Base-by-base conservation (phyloP, 2,797 vertebrate species). In the Potorous gilbertii region DNA sequence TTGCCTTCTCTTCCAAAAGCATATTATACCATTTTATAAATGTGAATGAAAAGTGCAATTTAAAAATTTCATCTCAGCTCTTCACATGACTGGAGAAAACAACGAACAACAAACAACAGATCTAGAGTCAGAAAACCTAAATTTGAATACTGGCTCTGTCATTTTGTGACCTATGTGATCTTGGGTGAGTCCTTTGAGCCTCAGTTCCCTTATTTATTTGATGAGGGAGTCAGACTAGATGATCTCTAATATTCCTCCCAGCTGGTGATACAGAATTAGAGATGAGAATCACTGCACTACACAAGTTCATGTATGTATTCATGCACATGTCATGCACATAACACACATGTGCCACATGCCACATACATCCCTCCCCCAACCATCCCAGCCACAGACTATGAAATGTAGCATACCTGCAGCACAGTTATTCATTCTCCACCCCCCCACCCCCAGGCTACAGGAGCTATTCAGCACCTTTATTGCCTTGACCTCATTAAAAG, bases 401-500 rank as follows among this genome's bases (percentile, higher is more conserved):
- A 87, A 87, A 87, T 56, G 31, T 31, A 2, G 40, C 54, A 95
- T 97, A 94, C 97, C 96, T 96, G n/a, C 92, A 95, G 93, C 87
- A 93, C 91, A 96, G 92, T 29, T 59, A 98, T 98, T 98, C 97
- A 98, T n/a, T 98, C 98, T 98, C 29, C 56, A 28, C 5, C 50
- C 50, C 50, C 50, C 4, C 55, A 5, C 55, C 0, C n/a, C 62
- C 93, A 97, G 97, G 95, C 97, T 97, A 96, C 91, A 97, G 93
- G 96, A 98, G 96, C 96, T 97, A 96, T 40, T 97, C 96, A 96
- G 98, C 97, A 91, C 96, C 94, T 98, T 98, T 98, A 98, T 94
- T 98, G 98, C 97, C 97, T 97, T 98, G 98, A 98, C 97, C 98
- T 98, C 98, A 98, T 98, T 98, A 98, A 98, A 98, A 98, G 0